phyloP scores from a whole-genome alignment of 1,140 invertebrate genomes.

The Cotesia typhae region DNA sequence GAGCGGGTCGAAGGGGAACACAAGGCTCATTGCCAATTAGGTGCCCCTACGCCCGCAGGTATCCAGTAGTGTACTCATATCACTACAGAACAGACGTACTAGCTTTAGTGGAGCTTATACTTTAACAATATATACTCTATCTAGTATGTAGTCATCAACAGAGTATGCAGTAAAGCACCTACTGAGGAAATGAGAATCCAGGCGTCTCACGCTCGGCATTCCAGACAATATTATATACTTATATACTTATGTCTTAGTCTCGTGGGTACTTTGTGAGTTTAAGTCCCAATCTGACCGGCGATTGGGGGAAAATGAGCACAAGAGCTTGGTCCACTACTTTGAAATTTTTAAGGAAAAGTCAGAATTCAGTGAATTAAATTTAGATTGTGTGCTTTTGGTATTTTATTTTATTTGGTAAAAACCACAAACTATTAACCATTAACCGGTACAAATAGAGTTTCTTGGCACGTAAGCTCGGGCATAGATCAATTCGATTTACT shows the following conservation, averaged over 20 bases:
- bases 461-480: constrained; percentile 14
- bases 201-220: constrained; percentile 28
- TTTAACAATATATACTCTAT: no score
- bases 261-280: no score
- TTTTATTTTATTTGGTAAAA: background rate
- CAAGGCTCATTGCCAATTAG: constrained; percentile 29
- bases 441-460: constrained; percentile 3
- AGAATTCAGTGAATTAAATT: no score
- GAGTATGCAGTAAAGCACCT: constrained; percentile 27
- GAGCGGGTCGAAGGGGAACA: constrained; percentile 22
- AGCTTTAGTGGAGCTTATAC: no score
- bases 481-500: constrained; percentile 7
- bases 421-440: constrained; percentile 12
- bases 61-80: background rate
- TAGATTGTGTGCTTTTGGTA: no score
- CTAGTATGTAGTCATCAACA: background rate
- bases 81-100: no score
- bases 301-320: no score
- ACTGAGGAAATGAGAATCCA: constrained; percentile 38
- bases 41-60: constrained; percentile 26
- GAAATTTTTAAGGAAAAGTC: no score
- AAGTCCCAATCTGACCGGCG: no score
- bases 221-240: constrained; percentile 9
- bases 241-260: background rate
- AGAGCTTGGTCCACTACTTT: no score